Percentiles rank a stretch among this genome's conserved stretches.
Conservation (phyloP, 2,797 vertebrate species). For the Gadopsis bispinosus region DNA sequence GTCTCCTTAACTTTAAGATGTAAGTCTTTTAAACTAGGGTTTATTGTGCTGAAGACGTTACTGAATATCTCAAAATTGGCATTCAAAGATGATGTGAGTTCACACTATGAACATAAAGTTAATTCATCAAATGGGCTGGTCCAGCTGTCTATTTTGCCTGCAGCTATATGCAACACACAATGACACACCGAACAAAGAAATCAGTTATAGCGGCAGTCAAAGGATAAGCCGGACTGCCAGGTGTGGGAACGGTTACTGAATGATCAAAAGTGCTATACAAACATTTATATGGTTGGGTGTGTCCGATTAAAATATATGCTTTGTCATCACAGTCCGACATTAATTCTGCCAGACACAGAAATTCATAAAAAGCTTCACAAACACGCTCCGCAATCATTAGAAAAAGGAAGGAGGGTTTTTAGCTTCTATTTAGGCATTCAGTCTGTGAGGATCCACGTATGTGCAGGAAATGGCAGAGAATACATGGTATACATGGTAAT, state of each 20-base stretch:
- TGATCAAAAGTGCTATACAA: constrained; percentile 6
- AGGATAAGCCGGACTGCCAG: constrained; percentile 27
- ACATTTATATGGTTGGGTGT: constrained; percentile 50
- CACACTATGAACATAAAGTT: not conserved
- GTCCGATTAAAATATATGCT: constrained; percentile 23
- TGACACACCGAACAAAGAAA: constrained; percentile 29
- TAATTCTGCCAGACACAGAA: not conserved
- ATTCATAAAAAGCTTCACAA: not conserved
- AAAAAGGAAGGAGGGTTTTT: not conserved
- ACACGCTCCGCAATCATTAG: not conserved
- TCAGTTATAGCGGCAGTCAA: constrained; percentile 1
- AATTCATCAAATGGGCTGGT: not conserved
- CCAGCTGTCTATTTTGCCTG: constrained; percentile 34
- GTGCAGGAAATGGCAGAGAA: not conserved
- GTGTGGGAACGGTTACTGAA: constrained; percentile 47
- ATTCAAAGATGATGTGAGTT: not conserved
- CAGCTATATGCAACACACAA: constrained; percentile 20
- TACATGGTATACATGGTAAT: not conserved
- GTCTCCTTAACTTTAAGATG: constrained; percentile 10
- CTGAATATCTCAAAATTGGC: not conserved
- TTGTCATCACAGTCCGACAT: not conserved
- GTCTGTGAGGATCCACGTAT: not conserved
- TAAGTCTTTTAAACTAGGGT: not conserved
- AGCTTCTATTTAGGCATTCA: not conserved
- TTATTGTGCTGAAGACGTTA: not conserved